Evolutionary conservation across 2,113 vertebrate genomes (phyloP), one percentile per base, ranked within the genome.

Genomic region (Oreochromis niloticus): DNA sequence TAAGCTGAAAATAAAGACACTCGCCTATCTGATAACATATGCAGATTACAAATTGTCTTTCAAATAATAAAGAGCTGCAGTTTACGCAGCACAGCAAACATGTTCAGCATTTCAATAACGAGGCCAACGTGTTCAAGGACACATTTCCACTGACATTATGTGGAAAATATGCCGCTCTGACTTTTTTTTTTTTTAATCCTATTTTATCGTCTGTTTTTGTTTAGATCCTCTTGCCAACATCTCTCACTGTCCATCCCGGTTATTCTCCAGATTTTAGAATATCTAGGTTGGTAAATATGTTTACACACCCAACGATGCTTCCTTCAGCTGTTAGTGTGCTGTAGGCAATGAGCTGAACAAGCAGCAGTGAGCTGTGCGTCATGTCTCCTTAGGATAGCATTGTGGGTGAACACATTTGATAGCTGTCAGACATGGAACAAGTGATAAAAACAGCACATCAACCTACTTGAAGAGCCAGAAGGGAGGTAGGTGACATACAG

Each of bases 351-450:
- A 84, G 57, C 56, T 80, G 50, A 78, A 86, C 43, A 50, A 39
- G 54, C 66, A 32, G 81, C 71, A 57, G 82, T 19, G 34, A 83
- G 34, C 36, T 52, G 24, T 22, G 48, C 24, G 7, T 87, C 86
- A 66, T 9, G 71, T 22, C 82, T 68, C 50, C 34, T 79, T 19
- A 17, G 41, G 55, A 52, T 16, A 36, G n/a, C 36, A 19, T 52
- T 59, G 57, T 80, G 52, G 80, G 48, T 48, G 80, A 85, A 89
- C 52, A 22, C 13, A 59, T 79, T 57, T 84, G 84, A 84, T 46
- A 34, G 81, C 84, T 88, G 87, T 84, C 78, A 89, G 78, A 82
- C 27, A 22, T 17, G 52, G 61, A 46, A 82, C 73, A 81, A 75
- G 73, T 16, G 59, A 50, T 52, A 84, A 84, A 52, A 80, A 57